These are phyloP conservation scores for Diorhabda sublineata DNA, from an alignment of 1,140 invertebrate species.

Conservation along the genomic window DNA sequence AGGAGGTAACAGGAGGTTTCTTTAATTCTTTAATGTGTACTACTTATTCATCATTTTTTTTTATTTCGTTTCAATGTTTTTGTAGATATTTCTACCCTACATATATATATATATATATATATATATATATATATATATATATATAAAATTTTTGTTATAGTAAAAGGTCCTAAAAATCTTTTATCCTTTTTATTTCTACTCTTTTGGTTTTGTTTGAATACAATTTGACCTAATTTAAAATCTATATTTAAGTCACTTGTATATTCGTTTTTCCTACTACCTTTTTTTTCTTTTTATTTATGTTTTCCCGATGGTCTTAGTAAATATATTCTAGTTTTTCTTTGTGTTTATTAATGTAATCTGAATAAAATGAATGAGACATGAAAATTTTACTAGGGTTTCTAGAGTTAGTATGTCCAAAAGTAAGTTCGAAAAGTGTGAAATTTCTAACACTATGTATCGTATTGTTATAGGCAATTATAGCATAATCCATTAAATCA, in stretches of 20 bases:
- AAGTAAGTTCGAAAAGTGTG: constrained; percentile 6
- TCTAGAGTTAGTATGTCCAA: constrained; percentile 10
- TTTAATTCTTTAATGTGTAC: constrained; percentile 14
- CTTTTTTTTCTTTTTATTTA: constrained; percentile 6
- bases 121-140: constrained; percentile 19
- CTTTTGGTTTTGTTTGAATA: constrained; percentile 1
- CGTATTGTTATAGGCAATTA: constrained; percentile 5
- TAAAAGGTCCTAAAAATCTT: neutral
- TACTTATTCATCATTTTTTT: constrained; percentile 3
- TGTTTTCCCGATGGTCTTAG: neutral
- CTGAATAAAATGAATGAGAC: neutral
- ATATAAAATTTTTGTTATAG: constrained; percentile 1
- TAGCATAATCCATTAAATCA: constrained; percentile 25
- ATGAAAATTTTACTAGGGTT: neutral
- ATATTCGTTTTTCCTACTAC: constrained; percentile 5
- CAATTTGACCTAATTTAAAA: constrained; percentile 10
- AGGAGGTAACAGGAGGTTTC: neutral
- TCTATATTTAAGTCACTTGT: constrained; percentile 4
- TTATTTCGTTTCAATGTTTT: neutral
- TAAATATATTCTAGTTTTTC: constrained; percentile 8
- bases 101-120: too few relatives aligned
- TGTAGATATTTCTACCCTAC: constrained; percentile 14
- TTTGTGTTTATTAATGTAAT: constrained; percentile 15
- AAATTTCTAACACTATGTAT: constrained; percentile 10
- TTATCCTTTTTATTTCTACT: constrained; percentile 7